Percentiles rank a stretch among this genome's conserved stretches.
phyloP scores from a whole-genome alignment of 2,888 invertebrate species.

The Norana najaformis region DNA sequence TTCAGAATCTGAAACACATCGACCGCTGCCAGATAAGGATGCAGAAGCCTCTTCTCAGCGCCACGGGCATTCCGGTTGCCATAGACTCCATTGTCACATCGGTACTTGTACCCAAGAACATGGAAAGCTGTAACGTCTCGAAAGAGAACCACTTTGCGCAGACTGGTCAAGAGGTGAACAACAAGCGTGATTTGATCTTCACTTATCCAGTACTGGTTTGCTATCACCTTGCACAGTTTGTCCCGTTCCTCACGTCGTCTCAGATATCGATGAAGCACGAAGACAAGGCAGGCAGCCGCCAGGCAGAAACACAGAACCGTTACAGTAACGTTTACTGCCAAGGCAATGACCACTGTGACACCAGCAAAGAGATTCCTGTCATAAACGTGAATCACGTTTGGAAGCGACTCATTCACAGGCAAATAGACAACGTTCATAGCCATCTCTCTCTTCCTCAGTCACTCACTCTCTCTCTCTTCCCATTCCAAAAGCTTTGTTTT shows the following conservation, averaged over 20 bases:
- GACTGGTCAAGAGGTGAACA: conserved; percentile 37
- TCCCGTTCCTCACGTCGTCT: conserved; percentile 43
- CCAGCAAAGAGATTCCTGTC: conserved; percentile 1
- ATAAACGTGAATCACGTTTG: conserved; percentile 2
- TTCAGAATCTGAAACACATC: conserved; percentile 37
- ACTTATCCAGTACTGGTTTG: conserved; percentile 43
- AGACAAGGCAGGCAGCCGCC: conserved; percentile 35
- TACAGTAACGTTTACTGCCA: conserved; percentile 23
- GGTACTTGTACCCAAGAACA: conserved; percentile 43
- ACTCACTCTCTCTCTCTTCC: not conserved
- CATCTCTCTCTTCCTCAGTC: not conserved
- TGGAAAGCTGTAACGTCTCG: conserved; percentile 44
- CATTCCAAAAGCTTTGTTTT: not conserved
- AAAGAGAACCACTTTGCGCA: conserved; percentile 41
- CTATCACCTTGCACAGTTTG: conserved; percentile 42
- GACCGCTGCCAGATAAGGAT: conserved; percentile 21
- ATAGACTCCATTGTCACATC: conserved; percentile 34
- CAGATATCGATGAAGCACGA: conserved; percentile 30
- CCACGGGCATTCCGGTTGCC: conserved; percentile 18
- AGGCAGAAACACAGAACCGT: conserved; percentile 35
- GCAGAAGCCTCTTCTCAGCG: conserved; percentile 26
- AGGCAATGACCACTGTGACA: conserved; percentile 15
- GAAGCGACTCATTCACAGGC: not conserved
- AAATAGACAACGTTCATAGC: not conserved
- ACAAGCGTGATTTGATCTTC: conserved; percentile 42